These are phyloP conservation scores for Oophaga sylvatica DNA, from an alignment of 2,797 vertebrate genomes.

Conservation along the genomic window DNA sequence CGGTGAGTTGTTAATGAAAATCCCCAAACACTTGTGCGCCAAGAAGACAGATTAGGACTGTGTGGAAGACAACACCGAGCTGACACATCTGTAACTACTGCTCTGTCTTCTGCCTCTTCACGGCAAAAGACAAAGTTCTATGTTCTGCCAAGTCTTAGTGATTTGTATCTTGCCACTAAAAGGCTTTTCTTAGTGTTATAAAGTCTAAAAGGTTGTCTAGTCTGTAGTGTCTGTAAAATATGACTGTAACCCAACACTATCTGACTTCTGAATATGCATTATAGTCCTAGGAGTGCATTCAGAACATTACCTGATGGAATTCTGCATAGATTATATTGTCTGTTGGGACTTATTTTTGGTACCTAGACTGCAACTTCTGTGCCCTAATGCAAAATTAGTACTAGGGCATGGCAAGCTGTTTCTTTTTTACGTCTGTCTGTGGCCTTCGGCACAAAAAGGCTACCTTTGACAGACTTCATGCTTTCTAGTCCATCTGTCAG, in stretches of 20 bases:
- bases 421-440: no score
- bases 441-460: no score
- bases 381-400: neutral
- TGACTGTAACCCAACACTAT: neutral
- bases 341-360: neutral
- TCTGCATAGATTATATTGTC: neutral
- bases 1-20: constrained; percentile 1
- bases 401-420: no score
- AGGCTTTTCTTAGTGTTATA: constrained; percentile 25
- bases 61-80: constrained; percentile 11
- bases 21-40: neutral
- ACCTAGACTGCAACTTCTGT: neutral
- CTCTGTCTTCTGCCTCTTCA: constrained; percentile 22
- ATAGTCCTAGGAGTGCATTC: neutral
- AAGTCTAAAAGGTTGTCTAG: constrained; percentile 22
- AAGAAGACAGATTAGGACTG: constrained; percentile 19
- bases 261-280: neutral
- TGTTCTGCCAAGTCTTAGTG: constrained; percentile 27
- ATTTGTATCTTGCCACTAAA: constrained; percentile 35
- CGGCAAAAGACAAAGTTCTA: neutral
- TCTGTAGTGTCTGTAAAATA: neutral
- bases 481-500: no score
- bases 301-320: neutral
- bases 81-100: constrained; percentile 2
- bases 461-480: no score